Evolutionary conservation across 2,797 vertebrate genomes (phyloP).

Genomic region (Brachyalestes nurse): DNA sequence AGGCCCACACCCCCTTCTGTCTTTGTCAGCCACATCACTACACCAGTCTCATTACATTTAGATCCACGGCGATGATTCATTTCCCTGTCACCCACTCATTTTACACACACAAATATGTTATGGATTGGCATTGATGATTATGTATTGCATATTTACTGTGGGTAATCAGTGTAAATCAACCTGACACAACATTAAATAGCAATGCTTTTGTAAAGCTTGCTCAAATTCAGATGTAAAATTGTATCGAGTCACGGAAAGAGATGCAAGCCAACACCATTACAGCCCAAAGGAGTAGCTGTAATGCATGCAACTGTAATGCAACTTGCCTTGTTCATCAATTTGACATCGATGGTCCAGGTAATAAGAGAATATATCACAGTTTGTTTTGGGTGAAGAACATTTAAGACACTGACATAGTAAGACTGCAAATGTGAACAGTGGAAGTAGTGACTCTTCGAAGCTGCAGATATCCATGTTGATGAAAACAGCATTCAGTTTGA

Average conservation of each 20-base stretch:
- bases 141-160: conserved; percentile 32
- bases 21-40: conserved; percentile 32
- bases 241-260: background rate
- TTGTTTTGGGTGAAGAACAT: background rate
- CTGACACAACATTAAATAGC: conserved; percentile 19
- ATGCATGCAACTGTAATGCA: no score
- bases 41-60: conserved; percentile 26
- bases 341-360: background rate
- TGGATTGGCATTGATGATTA: conserved; percentile 38
- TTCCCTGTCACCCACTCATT: conserved; percentile 25
- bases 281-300: no score
- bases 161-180: conserved; percentile 47
- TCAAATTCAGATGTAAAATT: background rate
- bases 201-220: background rate
- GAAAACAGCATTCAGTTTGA: background rate
- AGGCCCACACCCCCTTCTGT: conserved; percentile 17
- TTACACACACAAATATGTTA: conserved; percentile 40
- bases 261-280: background rate
- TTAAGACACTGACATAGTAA: background rate
- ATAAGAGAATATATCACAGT: background rate
- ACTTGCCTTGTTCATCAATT: background rate
- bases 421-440: background rate
- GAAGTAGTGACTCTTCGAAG: background rate
- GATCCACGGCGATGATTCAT: conserved; percentile 28
- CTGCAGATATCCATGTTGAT: background rate